A percentile compares a stretch with the other conserved stretches of the same genome.
These are phyloP conservation scores for Todiramphus saurophagus DNA, from an alignment of 2,113 vertebrate species.

Conservation along the genomic window DNA sequence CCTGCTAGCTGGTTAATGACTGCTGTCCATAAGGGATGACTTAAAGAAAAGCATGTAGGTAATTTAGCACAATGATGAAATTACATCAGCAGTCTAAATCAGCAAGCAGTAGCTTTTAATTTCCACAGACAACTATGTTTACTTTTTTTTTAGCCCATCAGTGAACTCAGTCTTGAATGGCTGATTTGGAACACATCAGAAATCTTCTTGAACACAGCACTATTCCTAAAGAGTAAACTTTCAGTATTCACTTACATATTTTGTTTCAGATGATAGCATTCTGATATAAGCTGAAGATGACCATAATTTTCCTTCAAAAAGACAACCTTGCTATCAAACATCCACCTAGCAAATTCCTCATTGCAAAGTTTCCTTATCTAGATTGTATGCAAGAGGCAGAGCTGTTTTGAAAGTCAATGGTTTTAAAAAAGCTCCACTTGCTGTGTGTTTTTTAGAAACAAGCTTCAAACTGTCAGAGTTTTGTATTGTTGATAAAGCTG, in stretches of 20 bases:
- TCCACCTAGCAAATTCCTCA: conserved; percentile 38
- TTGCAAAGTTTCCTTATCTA: conserved; percentile 67
- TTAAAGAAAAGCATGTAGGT: neutral
- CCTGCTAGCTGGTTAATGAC: neutral
- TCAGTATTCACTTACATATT: conserved; percentile 24
- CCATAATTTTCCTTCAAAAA: conserved; percentile 56
- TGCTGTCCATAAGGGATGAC: neutral
- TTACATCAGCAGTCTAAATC: neutral
- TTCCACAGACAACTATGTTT: neutral
- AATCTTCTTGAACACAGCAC: neutral
- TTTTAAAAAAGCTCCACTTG: conserved; percentile 33
- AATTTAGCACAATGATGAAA: neutral
- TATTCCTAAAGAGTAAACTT: neutral
- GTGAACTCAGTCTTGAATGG: neutral
- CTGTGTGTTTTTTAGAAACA: conserved; percentile 57
- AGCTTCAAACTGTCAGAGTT: conserved; percentile 75
- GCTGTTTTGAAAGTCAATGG: conserved; percentile 78
- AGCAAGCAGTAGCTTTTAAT: neutral
- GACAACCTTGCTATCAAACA: conserved; percentile 49
- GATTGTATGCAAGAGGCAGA: conserved; percentile 53
- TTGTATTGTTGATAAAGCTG: conserved; percentile 72
- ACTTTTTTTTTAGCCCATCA: neutral
- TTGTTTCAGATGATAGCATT: conserved; percentile 55
- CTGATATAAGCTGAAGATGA: conserved; percentile 36
- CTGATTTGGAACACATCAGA: neutral